Evolutionary conservation across 2,113 vertebrate genomes (phyloP), one percentile per base, ranked within the genome.

Genomic region (Daboia siamensis): DNA sequence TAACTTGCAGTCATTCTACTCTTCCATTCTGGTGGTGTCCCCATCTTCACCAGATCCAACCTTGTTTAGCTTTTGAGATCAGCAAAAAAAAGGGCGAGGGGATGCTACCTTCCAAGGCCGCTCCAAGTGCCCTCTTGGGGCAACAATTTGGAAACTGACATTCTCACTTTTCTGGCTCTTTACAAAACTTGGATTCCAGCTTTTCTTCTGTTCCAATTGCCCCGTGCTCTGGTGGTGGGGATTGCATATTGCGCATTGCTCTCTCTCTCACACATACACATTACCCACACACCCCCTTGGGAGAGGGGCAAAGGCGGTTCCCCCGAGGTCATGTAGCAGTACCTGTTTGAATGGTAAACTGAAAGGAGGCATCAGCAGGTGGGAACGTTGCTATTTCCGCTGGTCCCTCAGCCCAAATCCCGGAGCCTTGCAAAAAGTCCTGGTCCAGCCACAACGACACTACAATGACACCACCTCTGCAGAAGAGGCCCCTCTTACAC

Each of bases 401-500:
- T 3, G 39, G 6, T 7, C 13, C 4, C 5, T 39, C 33, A 2
- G 54, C 10, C 26, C 52, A 24, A 24, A 61, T 59, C 1, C 1
- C 0, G 39, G 39, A 12, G 4, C 23, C 23, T 8, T n/a, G 23
- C 90, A 23, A 3, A 29, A 3, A 0, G 0, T 2, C 48, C 57
- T 3, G 4, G 69, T 54, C 80, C 86, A 55, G 51, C 0, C 0
- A 85, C 74, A 52, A 26, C 0, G 23, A 29, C 26, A 2, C 10
- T 26, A 33, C 2, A 80, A 21, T 80, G 74, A 80, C 74, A 80
- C 74, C 15, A 80, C 74, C 74, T 80, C 74, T 80, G 64, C 23
- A 1, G 89, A 91, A 93, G 95, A 92, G 95, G 12, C 90, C 93
- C 92, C 92, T 48, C 54, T 54, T 64, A n/a, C 57, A 85, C 51